Evolutionary conservation across 2,888 invertebrate species (phyloP).

Genomic region (Drosophila engyochracea): DNA sequence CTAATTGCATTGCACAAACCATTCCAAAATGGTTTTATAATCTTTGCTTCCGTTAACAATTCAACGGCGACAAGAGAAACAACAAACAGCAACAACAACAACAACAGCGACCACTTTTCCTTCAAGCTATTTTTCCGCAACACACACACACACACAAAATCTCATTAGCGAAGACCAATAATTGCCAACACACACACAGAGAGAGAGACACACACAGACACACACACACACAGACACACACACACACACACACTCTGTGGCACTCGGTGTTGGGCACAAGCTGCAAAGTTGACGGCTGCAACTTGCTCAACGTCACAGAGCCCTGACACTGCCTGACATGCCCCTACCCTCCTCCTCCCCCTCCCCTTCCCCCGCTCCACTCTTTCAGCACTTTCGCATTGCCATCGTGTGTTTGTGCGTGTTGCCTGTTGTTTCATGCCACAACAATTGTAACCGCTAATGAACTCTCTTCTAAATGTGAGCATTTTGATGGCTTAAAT

Average conservation of each 20-base stretch:
- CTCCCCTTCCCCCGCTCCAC: not conserved
- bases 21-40: conserved; percentile 74
- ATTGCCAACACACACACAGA: conserved; percentile 42
- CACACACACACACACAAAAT: conserved; percentile 46
- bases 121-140: conserved; percentile 31
- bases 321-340: conserved; percentile 67
- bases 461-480: conserved; percentile 35
- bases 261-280: conserved; percentile 47
- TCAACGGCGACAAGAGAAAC: conserved; percentile 28
- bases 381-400: conserved; percentile 27
- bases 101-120: conserved; percentile 17
- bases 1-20: conserved; percentile 71
- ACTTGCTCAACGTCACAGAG: conserved; percentile 57
- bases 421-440: conserved; percentile 3
- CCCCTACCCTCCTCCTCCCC: conserved; percentile 1
- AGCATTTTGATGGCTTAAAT: conserved; percentile 24
- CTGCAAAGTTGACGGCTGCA: conserved; percentile 66
- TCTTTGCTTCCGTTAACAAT: conserved; percentile 74
- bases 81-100: conserved; percentile 14
- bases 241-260: conserved; percentile 17
- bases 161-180: conserved; percentile 63
- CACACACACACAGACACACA: conserved; percentile 10
- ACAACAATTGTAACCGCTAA: conserved; percentile 41
- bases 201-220: conserved; percentile 4
- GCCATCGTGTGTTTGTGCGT: conserved; percentile 16